Conservation (phyloP, 2,888 invertebrate genomes). For the Rutpela maculata region DNA sequence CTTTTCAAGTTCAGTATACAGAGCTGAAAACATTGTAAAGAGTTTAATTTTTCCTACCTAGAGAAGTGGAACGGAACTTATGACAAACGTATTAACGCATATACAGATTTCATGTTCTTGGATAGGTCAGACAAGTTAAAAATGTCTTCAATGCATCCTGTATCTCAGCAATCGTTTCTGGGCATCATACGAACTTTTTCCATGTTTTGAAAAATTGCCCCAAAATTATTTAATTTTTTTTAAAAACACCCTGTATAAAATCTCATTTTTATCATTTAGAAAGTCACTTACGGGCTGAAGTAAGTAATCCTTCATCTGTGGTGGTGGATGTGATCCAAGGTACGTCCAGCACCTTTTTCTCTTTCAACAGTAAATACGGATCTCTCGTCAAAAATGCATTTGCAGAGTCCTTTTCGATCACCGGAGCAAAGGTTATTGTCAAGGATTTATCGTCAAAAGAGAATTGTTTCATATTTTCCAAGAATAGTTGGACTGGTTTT, state of each 20-base stretch:
- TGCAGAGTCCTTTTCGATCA: constrained; percentile 68
- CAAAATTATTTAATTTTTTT: too few species aligned
- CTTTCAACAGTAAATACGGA: constrained; percentile 78
- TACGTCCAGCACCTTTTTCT: constrained; percentile 78
- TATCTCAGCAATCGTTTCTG: too few species aligned
- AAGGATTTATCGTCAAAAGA: constrained; percentile 48
- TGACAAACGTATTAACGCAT: constrained; percentile 79
- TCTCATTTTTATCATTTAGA: constrained; percentile 75
- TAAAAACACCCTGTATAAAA: too few species aligned
- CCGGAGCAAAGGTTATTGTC: constrained; percentile 63
- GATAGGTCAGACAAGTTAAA: constrained; percentile 77
- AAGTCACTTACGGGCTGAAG: constrained; percentile 79
- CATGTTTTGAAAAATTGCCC: too few species aligned
- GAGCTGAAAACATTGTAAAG: background rate
- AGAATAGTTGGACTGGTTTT: constrained; percentile 78
- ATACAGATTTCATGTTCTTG: constrained; percentile 78
- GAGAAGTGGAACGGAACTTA: background rate
- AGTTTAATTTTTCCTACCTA: too few species aligned
- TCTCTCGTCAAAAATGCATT: constrained; percentile 81
- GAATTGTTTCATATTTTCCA: constrained; percentile 69
- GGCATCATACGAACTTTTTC: too few species aligned
- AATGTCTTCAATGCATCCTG: too few species aligned
- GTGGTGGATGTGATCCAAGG: constrained; percentile 83
- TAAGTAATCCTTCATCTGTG: constrained; percentile 84
- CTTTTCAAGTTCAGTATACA: background rate